phyloP scores from a whole-genome alignment of 2,888 invertebrate species.

The Idaea straminata region DNA sequence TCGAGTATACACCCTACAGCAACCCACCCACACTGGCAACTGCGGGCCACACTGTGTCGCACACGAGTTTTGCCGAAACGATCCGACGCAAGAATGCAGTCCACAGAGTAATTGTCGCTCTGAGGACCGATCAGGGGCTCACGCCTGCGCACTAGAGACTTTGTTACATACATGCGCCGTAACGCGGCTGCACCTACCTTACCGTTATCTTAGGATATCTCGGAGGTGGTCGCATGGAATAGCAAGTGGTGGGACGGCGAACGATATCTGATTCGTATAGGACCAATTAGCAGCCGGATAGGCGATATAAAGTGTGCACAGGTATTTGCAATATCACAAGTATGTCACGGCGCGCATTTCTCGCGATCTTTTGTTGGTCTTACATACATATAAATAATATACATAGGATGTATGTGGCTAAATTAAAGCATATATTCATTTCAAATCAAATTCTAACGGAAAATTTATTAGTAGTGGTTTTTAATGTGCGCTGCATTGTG shows the following conservation, averaged over 20 bases:
- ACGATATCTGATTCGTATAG: background rate
- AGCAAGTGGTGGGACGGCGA: background rate
- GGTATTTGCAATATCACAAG: constrained; percentile 1
- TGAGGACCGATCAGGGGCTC: constrained; percentile 8
- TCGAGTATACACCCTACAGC: background rate
- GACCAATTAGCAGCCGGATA: background rate
- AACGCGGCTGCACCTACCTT: constrained; percentile 17
- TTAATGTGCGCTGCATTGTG: too few relatives aligned
- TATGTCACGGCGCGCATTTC: background rate
- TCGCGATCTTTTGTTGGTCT: background rate
- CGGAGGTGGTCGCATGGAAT: background rate
- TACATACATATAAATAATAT: too few relatives aligned
- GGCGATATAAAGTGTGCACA: background rate
- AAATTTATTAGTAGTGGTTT: too few relatives aligned
- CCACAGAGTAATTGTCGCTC: constrained; percentile 25
- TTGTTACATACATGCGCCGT: constrained; percentile 16
- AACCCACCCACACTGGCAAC: background rate
- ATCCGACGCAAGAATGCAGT: constrained; percentile 27
- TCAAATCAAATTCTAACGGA: too few relatives aligned
- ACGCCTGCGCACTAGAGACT: constrained; percentile 28
- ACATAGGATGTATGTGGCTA: too few relatives aligned
- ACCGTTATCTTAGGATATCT: constrained; percentile 14
- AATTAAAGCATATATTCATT: too few relatives aligned
- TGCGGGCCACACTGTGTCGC: background rate
- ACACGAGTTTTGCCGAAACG: constrained; percentile 21